Evolutionary conservation across 1,140 invertebrate genomes (phyloP).

Genomic region (Ceratina japonica): DNA sequence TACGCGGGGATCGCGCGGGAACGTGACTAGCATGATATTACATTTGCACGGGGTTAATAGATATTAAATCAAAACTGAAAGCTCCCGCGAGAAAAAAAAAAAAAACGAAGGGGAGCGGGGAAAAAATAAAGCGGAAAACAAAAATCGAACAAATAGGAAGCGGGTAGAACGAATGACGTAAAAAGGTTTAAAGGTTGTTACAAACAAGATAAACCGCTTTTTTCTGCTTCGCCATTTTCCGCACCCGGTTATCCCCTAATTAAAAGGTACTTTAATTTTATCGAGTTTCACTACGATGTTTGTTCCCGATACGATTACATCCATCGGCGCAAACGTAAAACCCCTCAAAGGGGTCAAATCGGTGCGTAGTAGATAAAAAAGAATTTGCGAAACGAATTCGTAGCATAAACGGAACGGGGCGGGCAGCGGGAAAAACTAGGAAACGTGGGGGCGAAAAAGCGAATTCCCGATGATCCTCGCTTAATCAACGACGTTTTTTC

Average conservation of each 20-base stretch:
- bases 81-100: not conserved
- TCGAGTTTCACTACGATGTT: slow-evolving; percentile 28
- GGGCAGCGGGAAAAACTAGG: not conserved
- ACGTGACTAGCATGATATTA: not conserved
- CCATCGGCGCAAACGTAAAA: not conserved
- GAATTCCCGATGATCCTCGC: not conserved
- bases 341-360: slow-evolving; percentile 2
- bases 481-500: slow-evolving; percentile 10
- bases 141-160: not conserved
- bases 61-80: slow-evolving; percentile 6
- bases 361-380: slow-evolving; percentile 3
- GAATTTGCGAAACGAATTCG: not conserved
- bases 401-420: not conserved
- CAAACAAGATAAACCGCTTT: slow-evolving; percentile 4
- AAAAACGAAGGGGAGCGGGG: too few species aligned
- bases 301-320: slow-evolving; percentile 19
- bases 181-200: slow-evolving; percentile 8
- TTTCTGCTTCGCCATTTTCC: not conserved
- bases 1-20: not conserved
- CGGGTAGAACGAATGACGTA: slow-evolving; percentile 12
- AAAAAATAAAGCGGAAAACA: not conserved
- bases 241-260: slow-evolving; percentile 9
- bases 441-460: not conserved
- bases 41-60: not conserved
- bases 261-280: slow-evolving; percentile 41